Base-by-base conservation (phyloP, 2,797 vertebrate genomes). In the Graptemys geographica region DNA sequence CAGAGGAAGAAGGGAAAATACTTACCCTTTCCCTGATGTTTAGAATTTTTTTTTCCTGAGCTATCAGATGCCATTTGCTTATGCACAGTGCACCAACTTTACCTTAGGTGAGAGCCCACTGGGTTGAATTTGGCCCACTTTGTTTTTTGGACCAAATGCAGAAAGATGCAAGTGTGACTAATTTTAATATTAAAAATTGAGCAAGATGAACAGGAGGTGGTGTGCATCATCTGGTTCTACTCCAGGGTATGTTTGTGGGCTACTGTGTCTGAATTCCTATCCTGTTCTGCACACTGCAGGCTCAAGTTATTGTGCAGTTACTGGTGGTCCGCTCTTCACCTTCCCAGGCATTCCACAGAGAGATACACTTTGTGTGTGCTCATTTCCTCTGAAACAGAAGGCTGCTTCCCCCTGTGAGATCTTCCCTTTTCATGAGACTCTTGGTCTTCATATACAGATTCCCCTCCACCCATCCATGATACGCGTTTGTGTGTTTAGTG, bases 1-100 rank as follows among this genome's bases (percentile, higher is more conserved):
- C 1, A 83, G 89, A 92, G 82, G 88, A 90, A 95, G 90, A 94
- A 95, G 95, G 87, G 93, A 95, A 97, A 91, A 79, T 72, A 84
- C 86, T 96, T 96, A 86, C 89, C 85, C 91, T 96, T 94, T 84
- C 81, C 11, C 90, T 83, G 57, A 80, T 88, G 72, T n/a, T 93
- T 90, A 79, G 78, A 81, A 86, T 19, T 51, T 57, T 52, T 51
- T 5, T 27, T 37, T 72, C 81, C 81, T 16, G 88, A 93, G 92
- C 93, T 96, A 87, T 79, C 95, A 52, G 78, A 92, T 96, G 84
- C 41, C 94, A 33, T 86, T 97, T 72, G 74, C 82, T 83, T 52
- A 33, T 41, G 90, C 62, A 37, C 62, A 72, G 78, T 4, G 2
- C 81, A 15, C 91, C 92, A 62, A n/a, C 52, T 90, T 92, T 84